Base-by-base conservation (phyloP, 1,140 invertebrate genomes). In the Theocolax elegans region DNA sequence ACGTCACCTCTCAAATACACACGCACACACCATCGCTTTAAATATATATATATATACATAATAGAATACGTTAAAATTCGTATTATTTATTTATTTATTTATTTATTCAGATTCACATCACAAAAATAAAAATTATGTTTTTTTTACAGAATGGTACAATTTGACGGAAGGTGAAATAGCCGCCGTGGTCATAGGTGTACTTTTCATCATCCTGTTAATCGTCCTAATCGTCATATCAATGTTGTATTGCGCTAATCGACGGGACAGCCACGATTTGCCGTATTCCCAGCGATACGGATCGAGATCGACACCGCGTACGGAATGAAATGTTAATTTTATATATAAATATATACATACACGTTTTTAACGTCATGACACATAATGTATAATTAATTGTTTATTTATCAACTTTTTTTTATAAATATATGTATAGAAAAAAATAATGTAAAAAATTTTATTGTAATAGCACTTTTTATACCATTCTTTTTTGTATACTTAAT, bases 211-310 rank as follows among this genome's bases (percentile, higher is more conserved):
- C 2, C 13, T 83, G 2, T 42, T 88, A 1, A 77, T 87, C 23
- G 73, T 85, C 58, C 53, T 85, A 12, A 75, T 87, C 38, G 62
- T 84, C 13, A 15, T 83, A 17, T 64, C 81, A 25, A 76, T 82
- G 68, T 29, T 81, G 23, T 81, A 79, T 31, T 84, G 80, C n/a
- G 7, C 82, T 53, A 76, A 81, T 31, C 79, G 70, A 67, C 77
- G 74, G 48, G 77, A 78, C 44, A 81, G 77, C 56, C 77, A 82
- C 3, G 80, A 88, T 75, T 69, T 88, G 25, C 76, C 82, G 31
- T 85, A 79, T 56, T 80, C 81, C 1, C 81, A 83, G 73, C 68
- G 84, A 71, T 85, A 85, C 48, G 82, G 82, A 40, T 81, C 84
- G 9, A 79, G 82, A 76, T 77, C 84, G 29, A 74, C 80, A 25